Evolutionary conservation across 2,888 invertebrate genomes (phyloP).

Genomic region (Cancer borealis): DNA sequence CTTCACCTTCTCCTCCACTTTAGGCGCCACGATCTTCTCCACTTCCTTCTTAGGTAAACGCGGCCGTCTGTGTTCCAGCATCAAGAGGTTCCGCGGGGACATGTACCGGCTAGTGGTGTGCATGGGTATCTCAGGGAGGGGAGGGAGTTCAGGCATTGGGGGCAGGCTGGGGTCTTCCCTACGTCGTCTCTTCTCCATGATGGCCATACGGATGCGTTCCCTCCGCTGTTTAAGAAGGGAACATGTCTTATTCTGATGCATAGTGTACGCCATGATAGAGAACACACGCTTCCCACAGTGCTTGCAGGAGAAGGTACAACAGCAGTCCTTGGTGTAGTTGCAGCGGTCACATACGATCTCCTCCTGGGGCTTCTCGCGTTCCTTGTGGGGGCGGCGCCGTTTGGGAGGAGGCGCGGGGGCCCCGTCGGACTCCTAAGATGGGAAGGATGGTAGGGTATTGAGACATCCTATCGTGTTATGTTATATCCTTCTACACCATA

Average conservation of each 20-base stretch:
- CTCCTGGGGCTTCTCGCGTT: slow-evolving; percentile 62
- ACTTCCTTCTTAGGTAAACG: not conserved
- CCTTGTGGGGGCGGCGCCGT: slow-evolving; percentile 39
- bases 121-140: not conserved
- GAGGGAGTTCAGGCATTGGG: not conserved
- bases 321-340: slow-evolving; percentile 77
- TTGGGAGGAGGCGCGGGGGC: slow-evolving; percentile 41
- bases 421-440: not conserved
- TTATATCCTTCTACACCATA: not conserved
- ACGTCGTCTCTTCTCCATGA: slow-evolving; percentile 74
- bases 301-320: slow-evolving; percentile 76
- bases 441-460: not conserved
- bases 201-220: slow-evolving; percentile 73
- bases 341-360: slow-evolving; percentile 74
- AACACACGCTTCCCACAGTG: slow-evolving; percentile 76
- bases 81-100: not conserved
- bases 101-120: not conserved
- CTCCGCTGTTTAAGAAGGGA: slow-evolving; percentile 68
- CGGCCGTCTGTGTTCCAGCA: not conserved
- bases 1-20: slow-evolving; percentile 12
- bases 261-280: slow-evolving; percentile 75
- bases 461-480: not conserved
- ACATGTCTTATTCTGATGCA: slow-evolving; percentile 69
- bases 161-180: slow-evolving; percentile 53
- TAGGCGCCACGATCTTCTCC: not conserved